Conservation (phyloP, 2,888 invertebrate species). For the Pollenia amentaria region DNA sequence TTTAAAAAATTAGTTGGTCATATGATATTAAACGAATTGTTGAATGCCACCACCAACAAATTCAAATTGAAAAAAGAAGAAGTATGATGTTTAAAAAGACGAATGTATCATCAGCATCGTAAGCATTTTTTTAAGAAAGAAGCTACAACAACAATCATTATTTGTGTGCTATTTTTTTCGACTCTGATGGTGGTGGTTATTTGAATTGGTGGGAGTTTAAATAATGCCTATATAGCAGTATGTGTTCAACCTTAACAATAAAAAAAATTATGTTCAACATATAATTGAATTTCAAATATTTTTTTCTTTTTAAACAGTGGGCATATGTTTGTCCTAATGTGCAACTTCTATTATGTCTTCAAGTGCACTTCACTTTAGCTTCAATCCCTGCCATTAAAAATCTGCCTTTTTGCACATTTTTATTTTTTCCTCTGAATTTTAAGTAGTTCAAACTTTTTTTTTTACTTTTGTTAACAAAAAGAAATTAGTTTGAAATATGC, state of each 20-base stretch:
- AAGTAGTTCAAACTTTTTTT: constrained; percentile 70
- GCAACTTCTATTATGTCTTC: constrained; percentile 35
- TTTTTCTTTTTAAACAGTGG: constrained; percentile 41
- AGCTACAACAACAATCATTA: constrained; percentile 52
- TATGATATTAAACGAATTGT: background rate
- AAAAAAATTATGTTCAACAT: constrained; percentile 48
- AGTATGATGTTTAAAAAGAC: constrained; percentile 40
- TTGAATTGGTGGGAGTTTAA: constrained; percentile 58
- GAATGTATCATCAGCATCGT: constrained; percentile 59
- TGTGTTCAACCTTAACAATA: constrained; percentile 62
- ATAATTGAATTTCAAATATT: constrained; percentile 53
- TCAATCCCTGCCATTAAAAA: constrained; percentile 37
- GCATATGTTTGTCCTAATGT: constrained; percentile 70
- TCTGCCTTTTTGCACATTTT: constrained; percentile 59
- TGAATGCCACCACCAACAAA: constrained; percentile 50
- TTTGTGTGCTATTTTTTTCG: constrained; percentile 26
- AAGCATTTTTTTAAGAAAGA: constrained; percentile 38
- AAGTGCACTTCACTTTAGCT: constrained; percentile 67
- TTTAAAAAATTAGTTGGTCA: constrained; percentile 13
- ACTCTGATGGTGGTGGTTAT: constrained; percentile 48
- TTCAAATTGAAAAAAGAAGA: constrained; percentile 34
- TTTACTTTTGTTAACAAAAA: constrained; percentile 69
- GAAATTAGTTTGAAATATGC: constrained; percentile 76
- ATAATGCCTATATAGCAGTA: constrained; percentile 65
- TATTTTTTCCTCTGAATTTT: constrained; percentile 55